Conservation (phyloP, 2,797 vertebrate genomes). For the Leptoclinus maculatus region DNA sequence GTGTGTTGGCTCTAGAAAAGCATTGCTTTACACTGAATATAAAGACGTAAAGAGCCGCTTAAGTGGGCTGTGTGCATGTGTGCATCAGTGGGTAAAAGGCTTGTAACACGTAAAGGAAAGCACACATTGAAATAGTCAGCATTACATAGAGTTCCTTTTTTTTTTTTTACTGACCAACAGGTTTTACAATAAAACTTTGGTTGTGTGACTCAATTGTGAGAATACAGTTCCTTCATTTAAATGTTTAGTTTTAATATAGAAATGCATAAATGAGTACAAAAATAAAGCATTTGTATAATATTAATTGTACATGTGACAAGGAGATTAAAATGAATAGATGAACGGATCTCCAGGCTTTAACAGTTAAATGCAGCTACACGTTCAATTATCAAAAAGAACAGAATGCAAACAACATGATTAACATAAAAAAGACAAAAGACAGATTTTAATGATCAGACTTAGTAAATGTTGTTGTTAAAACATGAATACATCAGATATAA, state of each 20-base stretch:
- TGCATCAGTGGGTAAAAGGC: slow-evolving; percentile 25
- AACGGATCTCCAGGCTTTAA: slow-evolving; percentile 39
- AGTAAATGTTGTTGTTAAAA: slow-evolving; percentile 51
- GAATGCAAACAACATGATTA: slow-evolving; percentile 31
- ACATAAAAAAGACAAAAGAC: slow-evolving; percentile 43
- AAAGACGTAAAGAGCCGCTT: slow-evolving; percentile 15
- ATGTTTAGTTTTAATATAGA: slow-evolving; percentile 69
- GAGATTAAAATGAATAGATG: slow-evolving; percentile 45
- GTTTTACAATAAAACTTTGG: slow-evolving; percentile 45
- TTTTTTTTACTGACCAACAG: slow-evolving; percentile 45
- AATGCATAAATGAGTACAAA: slow-evolving; percentile 81
- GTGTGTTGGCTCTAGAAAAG: slow-evolving; percentile 16
- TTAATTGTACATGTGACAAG: slow-evolving; percentile 68
- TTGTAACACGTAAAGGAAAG: slow-evolving; percentile 33
- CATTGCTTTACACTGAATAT: slow-evolving; percentile 24
- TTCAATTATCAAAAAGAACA: slow-evolving; percentile 52
- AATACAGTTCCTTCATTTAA: slow-evolving; percentile 74
- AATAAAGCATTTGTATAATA: slow-evolving; percentile 82
- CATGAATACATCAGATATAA: slow-evolving; percentile 78
- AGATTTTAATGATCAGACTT: slow-evolving; percentile 57
- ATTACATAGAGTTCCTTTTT: slow-evolving; percentile 20
- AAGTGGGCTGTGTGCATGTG: slow-evolving; percentile 20
- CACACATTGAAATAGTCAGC: slow-evolving; percentile 23
- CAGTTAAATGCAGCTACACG: slow-evolving; percentile 58
- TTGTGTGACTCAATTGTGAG: slow-evolving; percentile 59